Evolutionary conservation across 2,797 vertebrate genomes (phyloP), one percentile per base, ranked within the genome.

Genomic region (Parauchenoglanis ngamensis): DNA sequence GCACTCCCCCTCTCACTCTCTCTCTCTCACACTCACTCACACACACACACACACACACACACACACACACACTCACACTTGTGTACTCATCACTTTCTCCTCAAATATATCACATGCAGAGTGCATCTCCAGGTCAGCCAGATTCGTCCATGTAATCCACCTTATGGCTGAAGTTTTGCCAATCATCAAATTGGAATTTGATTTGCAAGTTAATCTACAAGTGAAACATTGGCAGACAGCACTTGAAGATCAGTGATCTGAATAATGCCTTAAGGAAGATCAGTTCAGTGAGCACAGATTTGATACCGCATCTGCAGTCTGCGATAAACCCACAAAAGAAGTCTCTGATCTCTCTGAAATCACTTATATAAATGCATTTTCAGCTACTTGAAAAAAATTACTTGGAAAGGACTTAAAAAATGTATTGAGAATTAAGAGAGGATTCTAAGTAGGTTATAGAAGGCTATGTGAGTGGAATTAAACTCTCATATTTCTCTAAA

Each of bases 71-170:
- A 88, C 81, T 87, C 23, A 70, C 23, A 70, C 76, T 77, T 35
- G 49, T 79, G 57, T 56, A 79, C 79, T 70, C 46, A 25, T 31
- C 11, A 83, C n/a, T 85, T 59, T 59, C 52, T 59, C 12, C 40
- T 79, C 31, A 72, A 17, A 80, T 72, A 80, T 59, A 63, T 35
- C 54, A 82, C 84, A 70, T 31, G 28, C 12, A 21, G 61, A 86
- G 88, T 87, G 89, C 81, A 90, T 76, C 57, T 77, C 65, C n/a
- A 79, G 82, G 82, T 83, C 86, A 89, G 52, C 46, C 70, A 73
- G 35, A 54, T 49, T 88, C 54, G 13, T 40, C 59, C 21, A 87
- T 49, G 15, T 87, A 70, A 87, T 87, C 44, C 49, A 54, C 46
- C 59, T 79, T 65, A 78, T 79, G 52, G 54, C 52, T 81, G 77